Percentiles rank a stretch among this genome's conserved stretches.
These are phyloP conservation scores for Hedya salicella DNA, from an alignment of 2,888 invertebrate species.

Conservation along the genomic window DNA sequence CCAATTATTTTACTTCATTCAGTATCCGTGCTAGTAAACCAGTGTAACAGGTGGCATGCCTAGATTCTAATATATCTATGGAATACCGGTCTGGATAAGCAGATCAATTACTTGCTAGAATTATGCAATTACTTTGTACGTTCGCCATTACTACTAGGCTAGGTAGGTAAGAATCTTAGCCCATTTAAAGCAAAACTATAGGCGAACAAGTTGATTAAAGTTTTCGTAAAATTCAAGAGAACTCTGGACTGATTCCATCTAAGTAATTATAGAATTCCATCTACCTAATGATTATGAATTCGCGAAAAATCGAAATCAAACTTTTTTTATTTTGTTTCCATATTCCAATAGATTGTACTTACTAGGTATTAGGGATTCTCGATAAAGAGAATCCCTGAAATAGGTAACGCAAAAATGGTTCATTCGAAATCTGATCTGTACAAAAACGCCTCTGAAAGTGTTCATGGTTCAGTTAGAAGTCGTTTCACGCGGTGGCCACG, in stretches of 20 bases:
- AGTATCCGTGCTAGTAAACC: slow-evolving; percentile 17
- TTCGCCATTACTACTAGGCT: neutral
- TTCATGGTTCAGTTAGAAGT: slow-evolving; percentile 19
- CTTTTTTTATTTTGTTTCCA: no score
- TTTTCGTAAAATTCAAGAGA: no score
- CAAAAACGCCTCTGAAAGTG: slow-evolving; percentile 19
- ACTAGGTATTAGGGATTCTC: no score
- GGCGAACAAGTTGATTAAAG: no score
- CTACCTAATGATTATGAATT: no score
- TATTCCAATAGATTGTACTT: no score
- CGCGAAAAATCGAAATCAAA: no score
- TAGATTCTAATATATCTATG: slow-evolving; percentile 15
- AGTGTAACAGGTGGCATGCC: slow-evolving; percentile 12
- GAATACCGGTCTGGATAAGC: slow-evolving; percentile 31
- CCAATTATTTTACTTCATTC: slow-evolving; percentile 8
- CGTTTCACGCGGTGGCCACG: slow-evolving; percentile 35
- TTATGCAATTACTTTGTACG: slow-evolving; percentile 35
- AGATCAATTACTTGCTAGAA: slow-evolving; percentile 20
- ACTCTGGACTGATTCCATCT: no score
- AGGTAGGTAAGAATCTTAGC: neutral
- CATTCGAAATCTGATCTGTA: no score
- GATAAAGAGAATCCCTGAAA: no score
- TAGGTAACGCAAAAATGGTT: no score
- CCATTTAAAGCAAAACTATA: neutral
- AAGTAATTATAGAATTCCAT: no score